Base-by-base conservation (phyloP, 2,113 vertebrate species). In the Bujurquina vittata region DNA sequence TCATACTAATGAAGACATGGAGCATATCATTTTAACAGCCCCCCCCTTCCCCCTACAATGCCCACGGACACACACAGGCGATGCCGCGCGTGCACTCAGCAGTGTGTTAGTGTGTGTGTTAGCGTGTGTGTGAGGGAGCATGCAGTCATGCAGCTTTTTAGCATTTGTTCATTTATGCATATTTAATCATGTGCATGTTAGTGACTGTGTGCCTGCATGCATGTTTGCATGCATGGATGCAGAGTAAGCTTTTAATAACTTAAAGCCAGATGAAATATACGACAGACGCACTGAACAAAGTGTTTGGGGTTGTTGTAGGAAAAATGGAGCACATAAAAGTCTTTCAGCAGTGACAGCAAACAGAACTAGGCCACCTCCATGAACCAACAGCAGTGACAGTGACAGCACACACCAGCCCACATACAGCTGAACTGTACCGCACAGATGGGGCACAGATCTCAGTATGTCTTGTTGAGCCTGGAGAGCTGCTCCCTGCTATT, bases 361-460 rank as follows among this genome's bases (percentile, higher is more conserved):
- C 73, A 79, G 79, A 91, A 89, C 26, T 90, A 88, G 90, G 90
- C 56, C 87, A 69, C 52, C 43, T 22, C 81, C 26, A 10, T 17
- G 23, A 81, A 59, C 37, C 33, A 4, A 74, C 89, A 79, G 84
- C 6, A 49, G 74, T 49, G 76, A 76, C 23, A 35, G 77, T 35
- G 67, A 79, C 83, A 22, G 79, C 73, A 52, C 73, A 56, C 79
- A 79, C 80, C 83, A 79, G 72, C 81, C 37, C 87, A 88, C 80
- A 88, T 60, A 52, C 86, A 87, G 86, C 86, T 29, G 79, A 84
- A 75, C 56, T 61, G 86, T 43, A 72, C 22, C 2, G 4, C 76
- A 83, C 90, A 91, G 90, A 91, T 87, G 88, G 90, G 82, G 83
- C 65, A 5, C 69, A 10, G 65, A 58, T 57, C 76, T 76, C 63